Evolutionary conservation across 1,140 invertebrate genomes (phyloP).

Genomic region (Drosophila erecta): DNA sequence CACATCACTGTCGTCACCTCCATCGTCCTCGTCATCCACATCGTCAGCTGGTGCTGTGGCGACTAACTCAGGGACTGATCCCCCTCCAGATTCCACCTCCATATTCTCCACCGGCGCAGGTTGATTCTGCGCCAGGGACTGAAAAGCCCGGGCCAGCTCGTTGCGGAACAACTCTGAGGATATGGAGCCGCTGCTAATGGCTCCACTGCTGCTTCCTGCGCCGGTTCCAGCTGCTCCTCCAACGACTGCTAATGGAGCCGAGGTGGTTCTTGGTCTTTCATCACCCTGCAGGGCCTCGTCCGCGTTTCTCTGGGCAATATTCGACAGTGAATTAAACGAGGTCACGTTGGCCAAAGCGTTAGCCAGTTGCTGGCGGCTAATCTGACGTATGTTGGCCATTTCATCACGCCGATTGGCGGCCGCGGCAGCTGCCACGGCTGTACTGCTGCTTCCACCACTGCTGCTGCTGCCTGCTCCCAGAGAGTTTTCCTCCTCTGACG

Average conservation of each 20-base stretch:
- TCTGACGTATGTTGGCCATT: conserved; percentile 75
- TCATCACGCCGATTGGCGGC: conserved; percentile 62
- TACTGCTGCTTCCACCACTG: conserved; percentile 60
- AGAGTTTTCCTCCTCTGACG: conserved; percentile 81
- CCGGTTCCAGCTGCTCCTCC: conserved; percentile 1
- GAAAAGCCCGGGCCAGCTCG: conserved; percentile 68
- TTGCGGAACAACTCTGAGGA: conserved; percentile 66
- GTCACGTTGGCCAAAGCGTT: conserved; percentile 71
- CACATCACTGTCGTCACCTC: conserved; percentile 69
- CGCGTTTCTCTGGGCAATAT: conserved; percentile 75
- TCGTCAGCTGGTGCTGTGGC: conserved; percentile 3
- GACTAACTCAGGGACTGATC: conserved; percentile 5
- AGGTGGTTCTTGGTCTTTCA: conserved; percentile 35
- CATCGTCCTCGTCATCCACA: conserved; percentile 56
- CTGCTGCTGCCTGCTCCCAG: conserved; percentile 76
- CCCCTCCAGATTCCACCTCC: conserved; percentile 51
- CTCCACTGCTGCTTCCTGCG: conserved; percentile 24
- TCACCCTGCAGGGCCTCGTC: conserved; percentile 58
- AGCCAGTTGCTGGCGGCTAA: conserved; percentile 79
- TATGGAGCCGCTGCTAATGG: conserved; percentile 43
- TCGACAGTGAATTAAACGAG: conserved; percentile 79
- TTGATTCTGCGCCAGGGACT: conserved; percentile 54
- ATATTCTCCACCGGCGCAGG: conserved; percentile 50
- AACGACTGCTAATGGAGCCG: conserved; percentile 4
- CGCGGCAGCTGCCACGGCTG: conserved; percentile 49